Conservation (phyloP, 2,113 vertebrate genomes). For the Chaenocephalus aceratus region DNA sequence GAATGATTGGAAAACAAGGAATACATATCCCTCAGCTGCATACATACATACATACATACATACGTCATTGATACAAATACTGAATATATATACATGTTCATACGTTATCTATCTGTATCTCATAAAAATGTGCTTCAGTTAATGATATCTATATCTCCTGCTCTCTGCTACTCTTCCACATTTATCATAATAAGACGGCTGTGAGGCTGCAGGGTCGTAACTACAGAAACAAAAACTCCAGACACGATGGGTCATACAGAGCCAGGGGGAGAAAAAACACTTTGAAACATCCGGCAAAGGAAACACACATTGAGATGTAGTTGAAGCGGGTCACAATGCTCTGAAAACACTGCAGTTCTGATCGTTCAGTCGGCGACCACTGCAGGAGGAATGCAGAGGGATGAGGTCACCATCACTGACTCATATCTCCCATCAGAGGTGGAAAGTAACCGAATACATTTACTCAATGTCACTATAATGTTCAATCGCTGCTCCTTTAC, state of each 20-base stretch:
- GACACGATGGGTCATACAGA: conserved; percentile 54
- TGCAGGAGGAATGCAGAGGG: conserved; percentile 19
- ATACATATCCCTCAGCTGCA: conserved; percentile 20
- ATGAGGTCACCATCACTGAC: conserved; percentile 34
- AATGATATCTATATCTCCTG: conserved; percentile 43
- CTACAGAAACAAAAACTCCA: conserved; percentile 44
- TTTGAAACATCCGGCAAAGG: conserved; percentile 19
- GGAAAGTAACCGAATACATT: not conserved
- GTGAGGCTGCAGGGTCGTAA: conserved; percentile 31
- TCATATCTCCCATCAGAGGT: not conserved
- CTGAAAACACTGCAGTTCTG: not conserved
- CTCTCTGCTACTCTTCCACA: conserved; percentile 28
- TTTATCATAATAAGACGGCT: conserved; percentile 43
- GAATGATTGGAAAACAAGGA: conserved; percentile 12
- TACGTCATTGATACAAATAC: conserved; percentile 7
- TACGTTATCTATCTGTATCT: not conserved
- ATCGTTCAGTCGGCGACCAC: not conserved
- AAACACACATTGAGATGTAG: conserved; percentile 3
- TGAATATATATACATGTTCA: not conserved
- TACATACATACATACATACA: not conserved
- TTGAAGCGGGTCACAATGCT: not conserved
- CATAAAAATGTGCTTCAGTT: conserved; percentile 29
- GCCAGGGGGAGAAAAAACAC: conserved; percentile 14
- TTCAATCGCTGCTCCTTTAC: no score
- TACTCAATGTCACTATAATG: not conserved